phyloP scores from a whole-genome alignment of 2,797 vertebrate species.

The Oryzias dopingdopingensis region DNA sequence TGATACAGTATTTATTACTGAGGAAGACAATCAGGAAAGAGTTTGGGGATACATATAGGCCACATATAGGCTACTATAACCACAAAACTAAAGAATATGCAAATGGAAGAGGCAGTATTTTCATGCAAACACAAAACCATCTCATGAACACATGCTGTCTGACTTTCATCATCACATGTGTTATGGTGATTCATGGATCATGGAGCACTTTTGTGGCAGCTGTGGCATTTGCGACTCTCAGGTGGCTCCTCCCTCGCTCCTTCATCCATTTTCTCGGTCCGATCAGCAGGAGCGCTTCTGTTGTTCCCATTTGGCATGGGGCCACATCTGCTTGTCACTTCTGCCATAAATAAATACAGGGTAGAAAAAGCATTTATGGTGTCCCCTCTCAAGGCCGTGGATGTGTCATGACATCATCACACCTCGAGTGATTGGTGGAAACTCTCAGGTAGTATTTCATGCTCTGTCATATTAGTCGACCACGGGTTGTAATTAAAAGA shows the following conservation, averaged over 20 bases:
- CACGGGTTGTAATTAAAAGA: slow-evolving; percentile 73
- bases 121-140: background rate
- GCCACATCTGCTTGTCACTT: slow-evolving; percentile 71
- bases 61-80: background rate
- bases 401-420: slow-evolving; percentile 75
- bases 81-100: background rate
- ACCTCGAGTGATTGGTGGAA: slow-evolving; percentile 62
- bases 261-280: slow-evolving; percentile 36
- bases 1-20: slow-evolving; percentile 1
- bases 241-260: slow-evolving; percentile 26
- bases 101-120: background rate
- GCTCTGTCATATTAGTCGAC: slow-evolving; percentile 56
- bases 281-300: slow-evolving; percentile 45
- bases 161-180: slow-evolving; percentile 23
- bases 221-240: slow-evolving; percentile 37
- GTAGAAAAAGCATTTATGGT: slow-evolving; percentile 57
- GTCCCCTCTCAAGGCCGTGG: slow-evolving; percentile 48
- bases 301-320: slow-evolving; percentile 63
- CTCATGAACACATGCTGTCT: slow-evolving; percentile 11
- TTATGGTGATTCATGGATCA: slow-evolving; percentile 13
- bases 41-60: slow-evolving; percentile 2
- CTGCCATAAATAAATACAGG: slow-evolving; percentile 74
- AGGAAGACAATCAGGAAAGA: slow-evolving; percentile 4
- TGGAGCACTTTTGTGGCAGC: slow-evolving; percentile 32
- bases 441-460: slow-evolving; percentile 68